phyloP scores from a whole-genome alignment of 2,797 vertebrate genomes.

The Girardinus metallicus region DNA sequence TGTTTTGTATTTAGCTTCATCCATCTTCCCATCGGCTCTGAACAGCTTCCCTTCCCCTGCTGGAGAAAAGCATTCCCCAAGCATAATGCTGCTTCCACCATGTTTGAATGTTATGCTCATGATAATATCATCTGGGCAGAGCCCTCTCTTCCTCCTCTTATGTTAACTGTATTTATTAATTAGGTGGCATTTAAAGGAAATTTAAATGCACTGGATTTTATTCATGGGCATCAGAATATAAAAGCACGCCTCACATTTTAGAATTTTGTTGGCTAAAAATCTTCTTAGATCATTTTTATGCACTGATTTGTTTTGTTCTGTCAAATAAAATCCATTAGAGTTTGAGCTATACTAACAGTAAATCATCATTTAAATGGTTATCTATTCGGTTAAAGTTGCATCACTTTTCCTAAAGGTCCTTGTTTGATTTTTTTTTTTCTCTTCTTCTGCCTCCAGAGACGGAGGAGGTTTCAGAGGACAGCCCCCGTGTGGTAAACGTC shows the following conservation, averaged over 20 bases:
- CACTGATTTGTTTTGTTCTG: not conserved
- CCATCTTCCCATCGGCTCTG: not conserved
- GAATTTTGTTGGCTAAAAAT: not conserved
- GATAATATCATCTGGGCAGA: not conserved
- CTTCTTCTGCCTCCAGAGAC: slow-evolving; percentile 79
- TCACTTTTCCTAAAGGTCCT: not conserved
- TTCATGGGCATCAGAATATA: not conserved
- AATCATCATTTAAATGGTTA: not conserved
- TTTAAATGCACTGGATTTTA: not conserved
- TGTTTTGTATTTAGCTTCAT: not conserved
- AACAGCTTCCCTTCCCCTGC: not conserved
- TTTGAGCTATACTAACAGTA: not conserved
- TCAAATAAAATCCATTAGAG: not conserved
- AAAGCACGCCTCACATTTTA: not conserved
- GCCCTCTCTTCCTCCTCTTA: not conserved
- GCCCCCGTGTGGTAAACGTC: slow-evolving; percentile 88
- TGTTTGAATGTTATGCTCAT: not conserved
- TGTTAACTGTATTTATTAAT: not conserved
- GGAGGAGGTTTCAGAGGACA: slow-evolving; percentile 68
- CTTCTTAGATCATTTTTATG: not conserved
- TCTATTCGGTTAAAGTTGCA: not conserved
- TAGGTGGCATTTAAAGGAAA: not conserved
- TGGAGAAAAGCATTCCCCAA: not conserved
- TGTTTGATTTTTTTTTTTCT: no score
- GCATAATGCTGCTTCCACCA: not conserved